A percentile compares a stretch with the other conserved stretches of the same genome.
Evolutionary conservation across 1,140 invertebrate species (phyloP).

Genomic region (Pissodes strobi): DNA sequence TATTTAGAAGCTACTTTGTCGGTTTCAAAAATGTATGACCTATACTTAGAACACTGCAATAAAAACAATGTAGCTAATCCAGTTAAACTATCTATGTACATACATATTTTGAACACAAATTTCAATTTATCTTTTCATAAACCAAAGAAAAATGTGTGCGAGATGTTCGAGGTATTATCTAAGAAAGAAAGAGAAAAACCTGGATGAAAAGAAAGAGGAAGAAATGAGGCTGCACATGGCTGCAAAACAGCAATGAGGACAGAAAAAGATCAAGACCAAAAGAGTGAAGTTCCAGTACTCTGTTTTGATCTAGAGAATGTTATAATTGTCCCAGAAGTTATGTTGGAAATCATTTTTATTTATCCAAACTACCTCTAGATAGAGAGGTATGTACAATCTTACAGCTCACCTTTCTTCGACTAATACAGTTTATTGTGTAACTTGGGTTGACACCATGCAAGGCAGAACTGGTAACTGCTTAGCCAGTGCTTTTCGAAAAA

Average conservation of each 20-base stretch:
- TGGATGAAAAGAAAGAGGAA: slow-evolving; percentile 6
- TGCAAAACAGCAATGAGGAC: background rate
- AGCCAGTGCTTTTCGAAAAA: slow-evolving; percentile 7
- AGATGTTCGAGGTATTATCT: background rate
- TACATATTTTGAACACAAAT: background rate
- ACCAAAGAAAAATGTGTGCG: background rate
- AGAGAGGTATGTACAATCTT: slow-evolving; percentile 7
- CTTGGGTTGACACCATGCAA: background rate
- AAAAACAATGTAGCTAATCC: no score
- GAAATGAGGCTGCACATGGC: slow-evolving; percentile 1
- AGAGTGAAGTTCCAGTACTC: slow-evolving; percentile 2
- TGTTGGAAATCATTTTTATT: slow-evolving; percentile 10
- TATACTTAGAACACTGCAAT: no score
- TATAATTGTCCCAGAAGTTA: slow-evolving; percentile 2
- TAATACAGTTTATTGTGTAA: slow-evolving; percentile 6
- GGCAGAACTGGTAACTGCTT: slow-evolving; percentile 1
- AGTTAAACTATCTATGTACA: no score
- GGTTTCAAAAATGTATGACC: slow-evolving; percentile 3
- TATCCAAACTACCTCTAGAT: slow-evolving; percentile 1
- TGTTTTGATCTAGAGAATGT: slow-evolving; percentile 8
- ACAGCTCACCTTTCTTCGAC: slow-evolving; percentile 8
- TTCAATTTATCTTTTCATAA: no score
- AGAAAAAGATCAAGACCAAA: no score
- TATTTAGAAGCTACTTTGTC: slow-evolving; percentile 9
- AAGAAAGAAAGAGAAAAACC: slow-evolving; percentile 5